phyloP scores from a whole-genome alignment of 2,797 vertebrate species.

The Sorex maritimensis region DNA sequence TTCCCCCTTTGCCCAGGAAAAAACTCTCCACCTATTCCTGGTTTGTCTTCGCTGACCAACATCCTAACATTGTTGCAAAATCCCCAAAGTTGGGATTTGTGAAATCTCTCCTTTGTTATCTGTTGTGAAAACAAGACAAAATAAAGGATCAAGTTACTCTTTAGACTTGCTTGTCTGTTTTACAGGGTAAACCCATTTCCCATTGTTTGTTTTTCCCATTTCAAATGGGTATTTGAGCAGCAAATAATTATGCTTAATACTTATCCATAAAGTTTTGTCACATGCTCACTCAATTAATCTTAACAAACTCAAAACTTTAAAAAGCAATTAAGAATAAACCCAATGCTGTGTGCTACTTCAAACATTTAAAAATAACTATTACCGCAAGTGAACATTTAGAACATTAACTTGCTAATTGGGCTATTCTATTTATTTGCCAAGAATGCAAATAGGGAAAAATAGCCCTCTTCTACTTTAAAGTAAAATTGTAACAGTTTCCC shows the following conservation, averaged over 20 bases:
- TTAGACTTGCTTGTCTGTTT: slow-evolving; percentile 27
- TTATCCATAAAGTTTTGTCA: slow-evolving; percentile 40
- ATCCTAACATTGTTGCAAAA: slow-evolving; percentile 91
- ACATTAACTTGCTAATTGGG: slow-evolving; percentile 74
- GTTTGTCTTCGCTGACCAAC: slow-evolving; percentile 92
- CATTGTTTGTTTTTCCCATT: slow-evolving; percentile 63
- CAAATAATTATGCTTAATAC: slow-evolving; percentile 69
- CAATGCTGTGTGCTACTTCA: slow-evolving; percentile 54
- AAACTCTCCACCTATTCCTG: slow-evolving; percentile 93
- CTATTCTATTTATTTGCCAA: slow-evolving; percentile 74
- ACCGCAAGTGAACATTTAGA: slow-evolving; percentile 75
- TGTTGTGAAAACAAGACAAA: slow-evolving; percentile 88
- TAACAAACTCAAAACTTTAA: slow-evolving; percentile 64
- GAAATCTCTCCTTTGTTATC: slow-evolving; percentile 93
- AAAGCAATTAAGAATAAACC: slow-evolving; percentile 71
- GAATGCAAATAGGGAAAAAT: background rate
- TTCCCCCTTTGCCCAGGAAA: slow-evolving; percentile 91
- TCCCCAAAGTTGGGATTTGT: slow-evolving; percentile 95
- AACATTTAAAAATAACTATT: slow-evolving; percentile 75
- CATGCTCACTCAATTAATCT: slow-evolving; percentile 70
- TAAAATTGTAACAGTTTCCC: slow-evolving; percentile 60
- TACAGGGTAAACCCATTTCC: slow-evolving; percentile 50
- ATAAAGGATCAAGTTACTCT: slow-evolving; percentile 59
- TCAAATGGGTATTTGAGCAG: slow-evolving; percentile 41
- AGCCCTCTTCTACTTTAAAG: slow-evolving; percentile 21